Evolutionary conservation across 2,113 vertebrate genomes (phyloP).

Genomic region (Rhombomys opimus): DNA sequence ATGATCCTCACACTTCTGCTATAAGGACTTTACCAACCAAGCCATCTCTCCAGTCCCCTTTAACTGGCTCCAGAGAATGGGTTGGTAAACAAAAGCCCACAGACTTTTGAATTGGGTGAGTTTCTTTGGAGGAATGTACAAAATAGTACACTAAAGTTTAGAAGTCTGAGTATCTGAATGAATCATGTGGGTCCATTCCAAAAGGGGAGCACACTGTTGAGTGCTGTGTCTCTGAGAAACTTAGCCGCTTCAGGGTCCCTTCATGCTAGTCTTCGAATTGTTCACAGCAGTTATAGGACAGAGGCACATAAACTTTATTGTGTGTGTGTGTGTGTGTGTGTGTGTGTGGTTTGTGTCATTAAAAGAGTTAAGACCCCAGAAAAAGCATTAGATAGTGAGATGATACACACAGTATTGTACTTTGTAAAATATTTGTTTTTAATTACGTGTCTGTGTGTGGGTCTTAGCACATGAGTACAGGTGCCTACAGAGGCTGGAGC

Average conservation of each 20-base stretch:
- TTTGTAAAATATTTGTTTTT: background rate
- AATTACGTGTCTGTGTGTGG: background rate
- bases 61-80: background rate
- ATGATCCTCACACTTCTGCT: background rate
- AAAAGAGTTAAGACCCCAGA: background rate
- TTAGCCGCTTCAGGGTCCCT: background rate
- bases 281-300: background rate
- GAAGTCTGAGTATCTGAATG: background rate
- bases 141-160: background rate
- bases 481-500: background rate
- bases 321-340: background rate
- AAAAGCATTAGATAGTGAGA: background rate
- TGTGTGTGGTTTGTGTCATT: background rate
- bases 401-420: background rate
- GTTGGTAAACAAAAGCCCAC: background rate
- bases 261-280: background rate
- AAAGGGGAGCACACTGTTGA: background rate
- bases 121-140: constrained; percentile 36
- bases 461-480: background rate
- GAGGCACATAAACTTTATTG: background rate
- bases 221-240: background rate
- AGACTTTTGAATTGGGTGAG: background rate
- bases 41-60: background rate
- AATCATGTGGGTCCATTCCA: background rate
- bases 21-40: background rate